These are phyloP conservation scores for Tryphoninae sp. DNA, from an alignment of 2,888 invertebrate species.

Conservation along the genomic window DNA sequence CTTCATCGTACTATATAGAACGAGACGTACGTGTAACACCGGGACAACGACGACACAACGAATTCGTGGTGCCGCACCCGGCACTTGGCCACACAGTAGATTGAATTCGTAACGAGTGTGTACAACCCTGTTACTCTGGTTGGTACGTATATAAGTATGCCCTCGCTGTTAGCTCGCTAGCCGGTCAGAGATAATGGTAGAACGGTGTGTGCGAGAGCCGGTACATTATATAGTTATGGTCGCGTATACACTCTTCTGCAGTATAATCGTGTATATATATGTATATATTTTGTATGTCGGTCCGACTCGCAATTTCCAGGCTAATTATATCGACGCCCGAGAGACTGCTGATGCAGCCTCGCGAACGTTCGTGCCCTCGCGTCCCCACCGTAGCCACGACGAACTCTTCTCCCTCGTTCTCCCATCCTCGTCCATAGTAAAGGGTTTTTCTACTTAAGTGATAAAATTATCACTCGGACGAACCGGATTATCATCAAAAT, in stretches of 20 bases:
- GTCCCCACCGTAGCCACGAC: conserved; percentile 38
- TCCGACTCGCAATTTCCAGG: conserved; percentile 57
- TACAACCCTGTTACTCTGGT: not conserved
- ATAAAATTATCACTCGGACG: too few species aligned
- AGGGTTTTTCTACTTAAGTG: not conserved
- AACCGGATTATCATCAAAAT: too few species aligned
- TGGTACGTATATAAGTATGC: not conserved
- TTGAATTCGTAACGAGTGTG: conserved; percentile 61
- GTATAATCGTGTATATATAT: conserved; percentile 34
- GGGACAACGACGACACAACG: conserved; percentile 37
- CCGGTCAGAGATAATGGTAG: conserved; percentile 53
- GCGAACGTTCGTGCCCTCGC: conserved; percentile 50
- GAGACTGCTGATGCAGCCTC: conserved; percentile 64
- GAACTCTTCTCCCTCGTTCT: conserved; percentile 21
- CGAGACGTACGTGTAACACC: not conserved
- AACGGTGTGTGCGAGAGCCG: conserved; percentile 43
- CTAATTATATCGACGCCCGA: conserved; percentile 68
- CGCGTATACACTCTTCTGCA: not conserved
- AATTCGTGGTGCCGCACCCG: conserved; percentile 56
- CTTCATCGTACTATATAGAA: not conserved
- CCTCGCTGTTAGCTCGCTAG: conserved; percentile 30
- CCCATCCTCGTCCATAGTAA: not conserved
- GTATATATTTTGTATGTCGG: conserved; percentile 27
- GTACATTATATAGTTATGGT: conserved; percentile 47
- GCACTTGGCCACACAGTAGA: conserved; percentile 55